Conservation (phyloP, 2,797 vertebrate species). For the Champsocephalus esox region DNA sequence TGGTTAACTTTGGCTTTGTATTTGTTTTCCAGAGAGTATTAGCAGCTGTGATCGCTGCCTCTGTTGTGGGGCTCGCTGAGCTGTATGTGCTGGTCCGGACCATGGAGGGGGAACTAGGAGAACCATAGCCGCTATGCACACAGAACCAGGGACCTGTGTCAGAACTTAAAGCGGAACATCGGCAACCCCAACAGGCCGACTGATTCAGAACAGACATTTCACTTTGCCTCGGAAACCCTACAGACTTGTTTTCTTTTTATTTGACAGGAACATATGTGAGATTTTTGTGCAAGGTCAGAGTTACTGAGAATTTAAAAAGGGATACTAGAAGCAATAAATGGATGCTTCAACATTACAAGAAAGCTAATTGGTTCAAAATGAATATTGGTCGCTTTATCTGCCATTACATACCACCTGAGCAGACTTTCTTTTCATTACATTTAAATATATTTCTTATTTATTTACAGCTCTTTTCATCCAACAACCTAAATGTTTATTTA, state of each 20-base stretch:
- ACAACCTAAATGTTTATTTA: neutral
- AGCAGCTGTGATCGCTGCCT: constrained; percentile 92
- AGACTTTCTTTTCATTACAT: neutral
- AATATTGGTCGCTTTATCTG: neutral
- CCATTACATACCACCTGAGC: constrained; percentile 30
- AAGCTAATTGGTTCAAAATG: neutral
- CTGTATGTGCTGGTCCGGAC: constrained; percentile 95
- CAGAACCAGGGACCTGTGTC: neutral
- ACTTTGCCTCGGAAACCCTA: neutral
- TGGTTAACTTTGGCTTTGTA: neutral
- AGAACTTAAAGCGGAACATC: neutral
- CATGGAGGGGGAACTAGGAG: constrained; percentile 94
- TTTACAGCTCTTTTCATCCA: neutral
- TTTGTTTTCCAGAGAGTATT: constrained; percentile 82
- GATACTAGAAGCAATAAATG: neutral
- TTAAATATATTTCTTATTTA: constrained; percentile 29
- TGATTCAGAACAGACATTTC: neutral
- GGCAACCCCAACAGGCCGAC: neutral
- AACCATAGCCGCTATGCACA: constrained; percentile 77
- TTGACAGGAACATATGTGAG: neutral
- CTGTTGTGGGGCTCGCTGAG: constrained; percentile 95
- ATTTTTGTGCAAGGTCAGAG: neutral
- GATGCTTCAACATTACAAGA: neutral
- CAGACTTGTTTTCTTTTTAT: constrained; percentile 11
- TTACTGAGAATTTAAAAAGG: neutral